Evolutionary conservation across 2,888 invertebrate genomes (phyloP), one percentile per base, ranked within the genome.

Genomic region (Heteromurus nitidus): DNA sequence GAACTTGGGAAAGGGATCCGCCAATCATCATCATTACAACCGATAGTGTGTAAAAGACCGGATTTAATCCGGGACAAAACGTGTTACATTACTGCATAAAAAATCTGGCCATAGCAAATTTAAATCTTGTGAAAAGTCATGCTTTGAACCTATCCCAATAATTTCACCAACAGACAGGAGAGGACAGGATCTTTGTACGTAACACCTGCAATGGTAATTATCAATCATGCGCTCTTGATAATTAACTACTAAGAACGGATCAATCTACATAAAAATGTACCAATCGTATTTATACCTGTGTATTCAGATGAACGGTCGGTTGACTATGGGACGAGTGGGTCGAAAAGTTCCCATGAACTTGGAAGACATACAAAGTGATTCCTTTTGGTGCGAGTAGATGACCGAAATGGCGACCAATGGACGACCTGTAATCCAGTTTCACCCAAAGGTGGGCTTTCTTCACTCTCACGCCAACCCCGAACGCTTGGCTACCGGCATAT

Each of bases 371-470:
- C 77, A 94, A 90, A 70, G 93, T 93, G 88, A 93, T 91, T 88
- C 91, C 91, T 88, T 89, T 90, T 87, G 88, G 88, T 69, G 87
- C 89, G 89, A 86, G 89, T 2, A 87, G 73, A 72, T 88, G 87
- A 16, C 88, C 88, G 82, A 88, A 87, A 67, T 88, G 87, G 65
- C 88, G 86, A 44, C 87, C 86, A 68, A 88, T 86, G 88, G 88
- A 85, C 64, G 88, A 90, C 84, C 68, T 69, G 84, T 89, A 90
- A 86, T 92, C 92, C 85, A 96, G 91, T 87, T 92, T 91, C 83
- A 93, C 92, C 93, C 96, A 95, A 85, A 96, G 92, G 87, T 93
- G 93, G 36, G 96, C 96, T 85, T 93, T 93, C 86, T 93, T 93
- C 86, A 96, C 94, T 86, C 92, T 91, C 86, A 95, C 91, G 87